Conservation (phyloP, 2,113 vertebrate genomes). For the Dromaius novaehollandiae region DNA sequence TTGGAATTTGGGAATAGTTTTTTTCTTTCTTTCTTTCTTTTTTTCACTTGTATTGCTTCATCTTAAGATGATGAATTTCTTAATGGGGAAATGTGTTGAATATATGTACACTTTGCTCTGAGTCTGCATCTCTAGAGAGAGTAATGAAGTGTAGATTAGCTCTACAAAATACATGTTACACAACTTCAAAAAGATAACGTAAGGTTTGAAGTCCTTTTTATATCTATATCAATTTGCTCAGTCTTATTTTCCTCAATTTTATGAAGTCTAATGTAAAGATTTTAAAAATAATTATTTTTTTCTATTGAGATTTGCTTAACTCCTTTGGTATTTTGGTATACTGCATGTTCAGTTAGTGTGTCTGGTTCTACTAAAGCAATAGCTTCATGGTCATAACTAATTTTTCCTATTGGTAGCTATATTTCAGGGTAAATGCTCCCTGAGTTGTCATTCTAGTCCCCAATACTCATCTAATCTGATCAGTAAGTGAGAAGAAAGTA, state of each 20-base stretch:
- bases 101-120: background rate
- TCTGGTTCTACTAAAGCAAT: background rate
- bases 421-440: background rate
- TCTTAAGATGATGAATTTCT: background rate
- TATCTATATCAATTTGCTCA: background rate
- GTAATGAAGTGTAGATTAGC: background rate
- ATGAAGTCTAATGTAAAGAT: background rate
- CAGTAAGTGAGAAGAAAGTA: background rate
- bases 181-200: background rate
- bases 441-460: background rate
- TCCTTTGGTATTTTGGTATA: background rate
- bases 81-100: background rate
- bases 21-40: background rate
- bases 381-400: background rate
- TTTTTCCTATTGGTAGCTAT: background rate
- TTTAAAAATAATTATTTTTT: background rate
- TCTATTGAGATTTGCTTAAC: background rate
- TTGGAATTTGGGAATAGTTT: background rate
- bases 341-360: background rate
- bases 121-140: background rate
- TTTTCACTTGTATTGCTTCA: background rate
- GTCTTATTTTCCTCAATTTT: background rate
- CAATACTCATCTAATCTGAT: background rate
- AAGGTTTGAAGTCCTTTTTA: background rate
- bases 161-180: background rate